These are phyloP conservation scores for Leptopterna dolabrata DNA, from an alignment of 2,888 invertebrate genomes.

Conservation along the genomic window DNA sequence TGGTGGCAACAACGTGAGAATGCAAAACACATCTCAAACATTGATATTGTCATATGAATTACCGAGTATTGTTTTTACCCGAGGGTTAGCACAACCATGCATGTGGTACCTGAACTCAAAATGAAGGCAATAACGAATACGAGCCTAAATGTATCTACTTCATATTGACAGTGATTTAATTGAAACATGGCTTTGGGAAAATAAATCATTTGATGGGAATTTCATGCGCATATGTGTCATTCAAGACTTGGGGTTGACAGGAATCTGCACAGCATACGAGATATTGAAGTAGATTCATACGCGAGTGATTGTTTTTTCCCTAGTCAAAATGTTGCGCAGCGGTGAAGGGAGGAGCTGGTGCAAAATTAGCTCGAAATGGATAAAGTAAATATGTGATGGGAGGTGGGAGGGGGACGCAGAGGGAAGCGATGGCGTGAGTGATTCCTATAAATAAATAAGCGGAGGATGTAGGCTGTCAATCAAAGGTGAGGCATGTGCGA, in stretches of 20 bases:
- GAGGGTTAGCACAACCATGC: too few relatives aligned
- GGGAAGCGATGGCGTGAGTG: constrained; percentile 41
- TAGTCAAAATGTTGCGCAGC: neutral
- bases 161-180: too few relatives aligned
- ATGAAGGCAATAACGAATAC: too few relatives aligned
- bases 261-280: neutral
- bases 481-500: constrained; percentile 53
- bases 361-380: constrained; percentile 8
- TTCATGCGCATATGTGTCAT: neutral
- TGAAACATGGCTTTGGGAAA: too few relatives aligned
- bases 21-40: too few relatives aligned
- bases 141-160: too few relatives aligned
- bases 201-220: neutral
- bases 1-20: too few relatives aligned
- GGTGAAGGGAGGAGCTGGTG: constrained; percentile 23
- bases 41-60: too few relatives aligned
- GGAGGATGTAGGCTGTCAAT: constrained; percentile 56
- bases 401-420: neutral
- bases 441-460: constrained; percentile 56
- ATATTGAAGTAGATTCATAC: neutral
- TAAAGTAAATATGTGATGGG: constrained; percentile 17
- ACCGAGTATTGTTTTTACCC: too few relatives aligned
- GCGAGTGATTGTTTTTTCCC: neutral
- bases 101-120: too few relatives aligned
- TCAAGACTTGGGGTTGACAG: neutral